Evolutionary conservation across 2,888 invertebrate genomes (phyloP), one percentile per base, ranked within the genome.

Genomic region (Disparrhopalites patrizii): DNA sequence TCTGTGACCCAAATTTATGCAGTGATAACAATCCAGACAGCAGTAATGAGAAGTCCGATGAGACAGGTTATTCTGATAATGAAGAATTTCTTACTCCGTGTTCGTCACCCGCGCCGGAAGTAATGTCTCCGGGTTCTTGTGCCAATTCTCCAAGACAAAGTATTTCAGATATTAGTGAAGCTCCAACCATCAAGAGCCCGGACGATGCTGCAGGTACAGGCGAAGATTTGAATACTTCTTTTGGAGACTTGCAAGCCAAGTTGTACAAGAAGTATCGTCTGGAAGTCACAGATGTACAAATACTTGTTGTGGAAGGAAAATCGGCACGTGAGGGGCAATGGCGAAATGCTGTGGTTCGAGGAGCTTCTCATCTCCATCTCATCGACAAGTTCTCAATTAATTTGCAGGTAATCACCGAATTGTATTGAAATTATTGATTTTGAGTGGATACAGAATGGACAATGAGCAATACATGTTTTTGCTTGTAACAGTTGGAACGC

Each of bases 81-180:
- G 87, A 90, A 78, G 85, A 84, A 77, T 90, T 88, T 80, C 83
- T 88, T 82, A 93, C 92, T 10, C 92, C 92, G 27, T 92, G 91
- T 77, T 91, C 91, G 8, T 91, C 92, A 15, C 92, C 92, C 27
- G 91, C 90, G 7, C 90, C 87, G 27, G 75, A 75, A 62, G 51
- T 55, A 5, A 13, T 50, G 10, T 43, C 57, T 15, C 52, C 66
- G 7, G 64, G 66, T 8, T 63, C 69, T 0, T 57, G 56, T 28
- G 64, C 67, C 0, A 70, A 68, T 36, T 75, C 73, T 25, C 68
- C 73, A 4, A 63, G 66, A 27, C 70, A 68, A 8, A 71, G 73
- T 20, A 43, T 72, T 15, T 25, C 71, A 10, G 71, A 70, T 15
- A 63, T 68, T 25, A 63, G 61, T 40, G 72, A 72, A 43, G 63